Evolutionary conservation across 1,140 invertebrate species (phyloP), one percentile per base, ranked within the genome.

Genomic region (Thaumetopoea pityocampa): DNA sequence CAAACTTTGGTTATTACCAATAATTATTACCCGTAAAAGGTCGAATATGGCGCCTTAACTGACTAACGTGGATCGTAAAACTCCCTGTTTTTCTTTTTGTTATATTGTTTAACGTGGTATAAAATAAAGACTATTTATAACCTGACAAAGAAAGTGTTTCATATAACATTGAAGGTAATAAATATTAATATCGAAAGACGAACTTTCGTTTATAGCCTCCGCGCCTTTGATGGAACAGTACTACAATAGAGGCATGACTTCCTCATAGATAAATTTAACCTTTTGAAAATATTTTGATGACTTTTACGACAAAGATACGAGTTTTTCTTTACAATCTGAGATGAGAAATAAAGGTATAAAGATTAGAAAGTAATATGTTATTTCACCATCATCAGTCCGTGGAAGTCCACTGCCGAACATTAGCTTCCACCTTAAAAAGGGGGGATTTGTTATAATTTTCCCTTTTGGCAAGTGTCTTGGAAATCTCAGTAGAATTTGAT

Each of bases 101-200:
- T 68, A 68, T 62, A 46, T 58, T 53, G 61, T 76, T 73, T 72
- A 65, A 74, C 67, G 68, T 67, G 42, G 50, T 67, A 67, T 70
- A 77, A 74, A 79, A 74, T 57, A 62, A 51, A 43, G 40, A 51
- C 69, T 80, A 80, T 83, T 80, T 79, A 72, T 83, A 77, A 67
- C 56, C 49, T 55, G 29, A 48, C 53, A 61, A 65, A 57, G 57
- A 71, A 72, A 77, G 62, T 72, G 63, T 72, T 72, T 59, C 52
- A 51, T 69, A 61, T 62, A 46, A 69, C 58, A 63, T 58, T 62
- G 48, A 38, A 51, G 60, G 67, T 56, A 69, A 72, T 83, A 78
- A 80, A 79, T 79, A 77, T 77, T 80, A 79, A 78, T 80, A 78
- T 71, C 42, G 48, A 28, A 35, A 36, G 47, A 44, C 54, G 46